Conservation (phyloP, 2,888 invertebrate species). For the Melieria omissa region DNA sequence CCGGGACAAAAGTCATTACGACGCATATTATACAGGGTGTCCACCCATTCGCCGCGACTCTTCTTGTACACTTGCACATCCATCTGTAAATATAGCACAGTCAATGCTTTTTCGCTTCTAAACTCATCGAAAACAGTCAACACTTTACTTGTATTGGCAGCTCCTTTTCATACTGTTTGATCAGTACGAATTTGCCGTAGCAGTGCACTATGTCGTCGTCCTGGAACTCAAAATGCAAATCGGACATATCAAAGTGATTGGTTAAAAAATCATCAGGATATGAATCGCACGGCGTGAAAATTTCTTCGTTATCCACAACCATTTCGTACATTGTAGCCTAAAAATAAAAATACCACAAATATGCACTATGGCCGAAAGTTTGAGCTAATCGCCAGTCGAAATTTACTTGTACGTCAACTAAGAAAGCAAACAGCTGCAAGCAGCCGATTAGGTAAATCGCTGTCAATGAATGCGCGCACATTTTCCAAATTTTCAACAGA, state of each 20-base stretch:
- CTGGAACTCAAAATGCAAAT: not conserved
- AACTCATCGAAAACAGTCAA: not conserved
- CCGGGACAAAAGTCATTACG: constrained; percentile 11
- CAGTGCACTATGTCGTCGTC: constrained; percentile 17
- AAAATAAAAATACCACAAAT: not conserved
- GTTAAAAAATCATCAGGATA: constrained; percentile 29
- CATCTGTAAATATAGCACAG: not conserved
- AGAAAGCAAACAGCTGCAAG: too few species aligned
- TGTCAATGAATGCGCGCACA: too few species aligned
- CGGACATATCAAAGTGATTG: constrained; percentile 28
- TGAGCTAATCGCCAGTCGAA: not conserved
- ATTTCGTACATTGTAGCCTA: constrained; percentile 22
- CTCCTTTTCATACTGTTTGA: not conserved
- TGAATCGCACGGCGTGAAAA: constrained; percentile 29
- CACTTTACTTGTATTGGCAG: constrained; percentile 8
- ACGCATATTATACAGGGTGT: constrained; percentile 31
- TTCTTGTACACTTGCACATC: constrained; percentile 22
- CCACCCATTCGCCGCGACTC: constrained; percentile 31
- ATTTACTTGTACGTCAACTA: too few species aligned
- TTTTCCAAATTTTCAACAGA: too few species aligned
- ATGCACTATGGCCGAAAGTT: not conserved
- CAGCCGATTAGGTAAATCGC: too few species aligned
- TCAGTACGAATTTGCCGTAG: constrained; percentile 10
- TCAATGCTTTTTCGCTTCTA: not conserved
- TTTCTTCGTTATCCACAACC: constrained; percentile 13